Evolutionary conservation across 2,888 invertebrate species (phyloP).

Genomic region (Drosophila anomelani): DNA sequence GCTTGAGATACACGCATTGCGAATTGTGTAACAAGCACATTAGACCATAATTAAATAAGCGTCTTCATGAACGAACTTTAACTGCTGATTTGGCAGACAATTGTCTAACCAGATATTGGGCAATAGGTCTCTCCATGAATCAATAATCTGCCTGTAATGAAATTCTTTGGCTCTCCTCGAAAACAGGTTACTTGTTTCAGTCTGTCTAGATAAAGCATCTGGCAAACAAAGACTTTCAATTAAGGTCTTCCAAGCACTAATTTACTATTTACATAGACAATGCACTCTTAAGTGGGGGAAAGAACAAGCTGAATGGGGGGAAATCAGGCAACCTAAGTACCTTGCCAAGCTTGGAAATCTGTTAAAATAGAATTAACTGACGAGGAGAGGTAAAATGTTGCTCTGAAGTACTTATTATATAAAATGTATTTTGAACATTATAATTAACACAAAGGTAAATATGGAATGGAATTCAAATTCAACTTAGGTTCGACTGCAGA

Average conservation of each 20-base stretch:
- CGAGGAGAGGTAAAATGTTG: neutral
- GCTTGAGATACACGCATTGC: slow-evolving; percentile 53
- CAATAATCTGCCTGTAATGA: slow-evolving; percentile 10
- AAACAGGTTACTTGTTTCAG: slow-evolving; percentile 2
- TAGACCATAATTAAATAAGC: slow-evolving; percentile 55
- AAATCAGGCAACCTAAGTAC: neutral
- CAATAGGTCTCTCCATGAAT: neutral
- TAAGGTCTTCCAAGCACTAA: slow-evolving; percentile 11
- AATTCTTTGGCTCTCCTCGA: neutral
- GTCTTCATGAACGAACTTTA: slow-evolving; percentile 13
- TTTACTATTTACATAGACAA: slow-evolving; percentile 21
- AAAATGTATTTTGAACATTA: neutral
- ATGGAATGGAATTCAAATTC: neutral
- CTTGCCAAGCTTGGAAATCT: neutral
- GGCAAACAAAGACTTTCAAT: slow-evolving; percentile 21
- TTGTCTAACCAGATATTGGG: slow-evolving; percentile 6
- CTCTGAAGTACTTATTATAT: neutral
- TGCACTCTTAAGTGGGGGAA: slow-evolving; percentile 6
- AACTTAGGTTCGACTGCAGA: too few relatives aligned
- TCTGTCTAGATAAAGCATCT: neutral
- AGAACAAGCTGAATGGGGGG: neutral
- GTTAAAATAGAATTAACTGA: too few relatives aligned
- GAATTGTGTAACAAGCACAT: slow-evolving; percentile 48
- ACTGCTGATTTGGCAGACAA: slow-evolving; percentile 17
- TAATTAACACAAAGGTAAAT: neutral